A percentile compares a stretch with the other conserved stretches of the same genome.
Evolutionary conservation across 2,113 vertebrate genomes (phyloP).

Genomic region (Riparia riparia): DNA sequence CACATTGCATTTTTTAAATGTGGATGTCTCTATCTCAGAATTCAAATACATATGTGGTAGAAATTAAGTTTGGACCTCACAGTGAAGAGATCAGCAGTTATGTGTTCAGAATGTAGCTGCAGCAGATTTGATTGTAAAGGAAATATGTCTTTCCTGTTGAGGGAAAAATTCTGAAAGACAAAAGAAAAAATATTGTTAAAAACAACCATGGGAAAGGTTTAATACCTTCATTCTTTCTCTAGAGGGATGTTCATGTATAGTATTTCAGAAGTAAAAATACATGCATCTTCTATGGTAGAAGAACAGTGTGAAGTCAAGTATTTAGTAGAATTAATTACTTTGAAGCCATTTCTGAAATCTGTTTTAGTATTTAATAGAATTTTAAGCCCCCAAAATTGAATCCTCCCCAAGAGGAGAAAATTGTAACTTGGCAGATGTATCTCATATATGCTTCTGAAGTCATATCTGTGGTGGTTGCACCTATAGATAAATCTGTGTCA

Average conservation of each 20-base stretch:
- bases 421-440: not conserved
- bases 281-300: not conserved
- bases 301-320: not conserved
- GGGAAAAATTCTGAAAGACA: not conserved
- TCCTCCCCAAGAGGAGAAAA: not conserved
- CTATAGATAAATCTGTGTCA: not conserved
- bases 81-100: not conserved
- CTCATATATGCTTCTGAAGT: not conserved
- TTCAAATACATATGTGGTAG: not conserved
- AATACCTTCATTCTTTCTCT: not conserved
- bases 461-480: not conserved
- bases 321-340: not conserved
- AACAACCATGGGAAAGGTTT: not conserved
- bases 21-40: not conserved
- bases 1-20: not conserved
- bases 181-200: not conserved
- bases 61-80: not conserved
- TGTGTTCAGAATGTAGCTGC: not conserved
- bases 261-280: not conserved
- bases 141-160: not conserved
- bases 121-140: not conserved
- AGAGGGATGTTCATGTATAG: accelerated
- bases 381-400: not conserved
- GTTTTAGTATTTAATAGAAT: not conserved
- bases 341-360: not conserved